phyloP scores from a whole-genome alignment of 2,888 invertebrate genomes.

The Silvanus unidentatus region DNA sequence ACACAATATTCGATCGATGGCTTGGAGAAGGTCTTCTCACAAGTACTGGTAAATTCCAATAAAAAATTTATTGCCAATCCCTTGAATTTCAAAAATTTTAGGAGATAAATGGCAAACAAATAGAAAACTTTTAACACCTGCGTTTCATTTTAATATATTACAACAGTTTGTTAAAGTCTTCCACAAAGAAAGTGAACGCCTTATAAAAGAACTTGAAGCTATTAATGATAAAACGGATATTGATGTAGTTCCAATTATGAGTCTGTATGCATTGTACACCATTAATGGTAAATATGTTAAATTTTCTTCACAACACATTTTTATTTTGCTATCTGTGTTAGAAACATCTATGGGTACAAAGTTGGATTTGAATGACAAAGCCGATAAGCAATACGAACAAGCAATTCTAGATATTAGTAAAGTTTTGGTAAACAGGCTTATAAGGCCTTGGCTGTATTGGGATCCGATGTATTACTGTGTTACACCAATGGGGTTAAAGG shows the following conservation, averaged over 20 bases:
- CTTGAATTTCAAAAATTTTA: too few species aligned
- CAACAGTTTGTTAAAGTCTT: background rate
- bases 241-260: background rate
- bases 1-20: too few species aligned
- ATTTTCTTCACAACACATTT: background rate
- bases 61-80: too few species aligned
- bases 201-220: background rate
- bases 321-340: slow-evolving; percentile 13
- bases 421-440: slow-evolving; percentile 20
- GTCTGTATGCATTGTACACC: background rate
- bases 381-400: slow-evolving; percentile 22
- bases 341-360: slow-evolving; percentile 31
- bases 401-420: slow-evolving; percentile 25
- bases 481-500: too few species aligned
- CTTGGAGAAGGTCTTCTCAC: too few species aligned
- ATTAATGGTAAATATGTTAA: background rate
- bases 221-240: background rate
- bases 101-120: too few species aligned
- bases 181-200: background rate
- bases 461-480: too few species aligned
- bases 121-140: background rate
- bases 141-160: slow-evolving; percentile 1
- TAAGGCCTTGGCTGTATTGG: too few species aligned
- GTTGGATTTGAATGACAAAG: slow-evolving; percentile 19
- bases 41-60: too few species aligned